Percentiles rank a stretch among this genome's conserved stretches.
These are phyloP conservation scores for Gari tellinella DNA, from an alignment of 2,888 invertebrate genomes.

Conservation along the genomic window DNA sequence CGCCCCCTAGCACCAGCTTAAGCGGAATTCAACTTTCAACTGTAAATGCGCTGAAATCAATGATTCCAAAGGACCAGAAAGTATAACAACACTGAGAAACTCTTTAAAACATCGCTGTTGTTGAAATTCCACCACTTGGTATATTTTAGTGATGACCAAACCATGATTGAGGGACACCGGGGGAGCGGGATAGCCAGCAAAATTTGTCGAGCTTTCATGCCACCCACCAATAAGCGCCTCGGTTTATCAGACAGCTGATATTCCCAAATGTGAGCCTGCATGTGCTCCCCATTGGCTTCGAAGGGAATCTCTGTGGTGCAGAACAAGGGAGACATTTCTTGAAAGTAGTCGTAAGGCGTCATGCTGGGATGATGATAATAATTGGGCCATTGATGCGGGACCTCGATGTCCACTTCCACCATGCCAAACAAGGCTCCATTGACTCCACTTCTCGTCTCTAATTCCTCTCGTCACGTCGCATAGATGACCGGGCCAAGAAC, in stretches of 20 bases:
- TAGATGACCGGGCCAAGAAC: no score
- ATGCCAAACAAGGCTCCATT: conserved; percentile 21
- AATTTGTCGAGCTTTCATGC: conserved; percentile 29
- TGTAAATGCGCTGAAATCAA: no score
- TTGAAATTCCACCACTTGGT: conserved; percentile 50
- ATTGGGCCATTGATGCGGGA: conserved; percentile 22
- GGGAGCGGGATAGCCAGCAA: conserved; percentile 43
- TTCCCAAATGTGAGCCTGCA: conserved; percentile 21
- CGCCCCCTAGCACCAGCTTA: no score
- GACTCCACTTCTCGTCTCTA: not conserved
- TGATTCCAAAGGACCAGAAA: no score
- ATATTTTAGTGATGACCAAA: conserved; percentile 30
- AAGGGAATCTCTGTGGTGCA: conserved; percentile 30
- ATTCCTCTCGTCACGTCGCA: not conserved
- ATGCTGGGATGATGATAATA: conserved; percentile 14
- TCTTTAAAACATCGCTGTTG: conserved; percentile 38
- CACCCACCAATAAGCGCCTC: conserved; percentile 28
- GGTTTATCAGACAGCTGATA: conserved; percentile 16
- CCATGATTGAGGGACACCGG: conserved; percentile 56
- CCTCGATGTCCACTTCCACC: conserved; percentile 34
- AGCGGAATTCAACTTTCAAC: no score
- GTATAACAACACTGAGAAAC: no score
- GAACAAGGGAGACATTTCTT: conserved; percentile 41
- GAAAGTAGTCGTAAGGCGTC: conserved; percentile 28
- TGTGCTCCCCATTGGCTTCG: conserved; percentile 39